These are phyloP conservation scores for Nomada fabriciana DNA, from an alignment of 2,888 invertebrate species.

Conservation along the genomic window DNA sequence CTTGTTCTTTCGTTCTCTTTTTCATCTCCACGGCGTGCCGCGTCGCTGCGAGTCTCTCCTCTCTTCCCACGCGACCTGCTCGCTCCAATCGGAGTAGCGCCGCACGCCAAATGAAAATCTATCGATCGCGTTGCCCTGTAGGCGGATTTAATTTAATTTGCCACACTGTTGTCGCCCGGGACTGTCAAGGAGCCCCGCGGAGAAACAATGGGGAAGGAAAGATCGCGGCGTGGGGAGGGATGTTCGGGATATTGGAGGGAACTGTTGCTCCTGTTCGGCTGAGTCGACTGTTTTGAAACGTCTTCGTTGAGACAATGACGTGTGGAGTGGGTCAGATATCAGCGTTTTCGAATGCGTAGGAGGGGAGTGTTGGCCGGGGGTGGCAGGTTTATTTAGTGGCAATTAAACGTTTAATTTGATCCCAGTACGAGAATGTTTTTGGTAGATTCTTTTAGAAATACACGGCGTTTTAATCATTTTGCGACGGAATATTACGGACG, in stretches of 20 bases:
- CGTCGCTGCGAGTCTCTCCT: slow-evolving; percentile 34
- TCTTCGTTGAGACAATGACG: slow-evolving; percentile 27
- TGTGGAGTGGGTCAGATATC: slow-evolving; percentile 7
- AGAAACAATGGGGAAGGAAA: slow-evolving; percentile 3
- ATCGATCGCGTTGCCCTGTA: slow-evolving; percentile 72
- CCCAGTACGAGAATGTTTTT: too few relatives aligned
- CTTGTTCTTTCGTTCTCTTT: slow-evolving; percentile 65
- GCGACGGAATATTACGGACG: too few relatives aligned
- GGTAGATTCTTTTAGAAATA: too few relatives aligned
- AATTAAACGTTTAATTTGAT: too few relatives aligned
- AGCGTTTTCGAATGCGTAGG: too few relatives aligned
- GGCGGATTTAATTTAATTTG: slow-evolving; percentile 76
- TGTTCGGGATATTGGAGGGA: slow-evolving; percentile 18
- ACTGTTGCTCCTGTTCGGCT: slow-evolving; percentile 62
- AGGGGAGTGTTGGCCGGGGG: too few relatives aligned
- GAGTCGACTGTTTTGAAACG: slow-evolving; percentile 39
- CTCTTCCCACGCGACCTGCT: slow-evolving; percentile 23
- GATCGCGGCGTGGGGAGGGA: background rate
- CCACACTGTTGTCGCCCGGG: slow-evolving; percentile 69
- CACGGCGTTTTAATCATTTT: too few relatives aligned
- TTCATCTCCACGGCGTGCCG: slow-evolving; percentile 46
- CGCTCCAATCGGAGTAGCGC: slow-evolving; percentile 56
- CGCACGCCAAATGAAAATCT: slow-evolving; percentile 75
- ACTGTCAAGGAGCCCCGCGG: slow-evolving; percentile 47
- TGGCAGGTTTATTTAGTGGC: too few relatives aligned